phyloP scores from a whole-genome alignment of 2,797 vertebrate genomes.

The Pygocentrus nattereri region DNA sequence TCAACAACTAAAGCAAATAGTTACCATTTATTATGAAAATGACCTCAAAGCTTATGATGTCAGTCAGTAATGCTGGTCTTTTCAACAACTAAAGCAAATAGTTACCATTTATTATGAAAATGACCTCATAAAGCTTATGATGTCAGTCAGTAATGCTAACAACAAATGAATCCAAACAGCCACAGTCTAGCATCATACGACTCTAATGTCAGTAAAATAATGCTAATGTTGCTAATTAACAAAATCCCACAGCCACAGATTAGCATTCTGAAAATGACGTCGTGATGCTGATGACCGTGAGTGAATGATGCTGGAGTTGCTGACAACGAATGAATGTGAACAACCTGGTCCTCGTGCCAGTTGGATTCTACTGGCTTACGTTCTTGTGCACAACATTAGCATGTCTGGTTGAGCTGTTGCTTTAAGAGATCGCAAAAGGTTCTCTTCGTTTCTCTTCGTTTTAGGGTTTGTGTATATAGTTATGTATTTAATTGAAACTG shows the following conservation, averaged over 20 bases:
- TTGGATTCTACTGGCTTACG: not conserved
- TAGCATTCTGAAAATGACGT: too few species aligned
- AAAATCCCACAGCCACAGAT: too few species aligned
- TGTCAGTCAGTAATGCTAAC: too few species aligned
- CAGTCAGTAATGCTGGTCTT: not conserved
- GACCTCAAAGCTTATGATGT: not conserved
- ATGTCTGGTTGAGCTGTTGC: not conserved
- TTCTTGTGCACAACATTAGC: not conserved
- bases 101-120: too few species aligned
- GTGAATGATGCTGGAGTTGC: not conserved
- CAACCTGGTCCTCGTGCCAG: too few species aligned
- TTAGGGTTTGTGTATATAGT: constrained; percentile 68
- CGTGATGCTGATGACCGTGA: not conserved
- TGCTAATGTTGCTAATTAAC: too few species aligned
- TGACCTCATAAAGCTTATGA: too few species aligned
- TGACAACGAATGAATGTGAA: not conserved
- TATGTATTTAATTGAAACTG: constrained; percentile 65
- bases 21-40: too few species aligned
- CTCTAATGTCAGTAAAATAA: too few species aligned
- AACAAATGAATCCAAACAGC: too few species aligned
- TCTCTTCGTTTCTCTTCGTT: constrained; percentile 30
- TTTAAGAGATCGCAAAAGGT: not conserved
- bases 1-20: not conserved
- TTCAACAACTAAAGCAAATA: too few species aligned
- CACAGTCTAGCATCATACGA: too few species aligned